Evolutionary conservation across 1,140 invertebrate genomes (phyloP).

Genomic region (Lucilia cuprina): DNA sequence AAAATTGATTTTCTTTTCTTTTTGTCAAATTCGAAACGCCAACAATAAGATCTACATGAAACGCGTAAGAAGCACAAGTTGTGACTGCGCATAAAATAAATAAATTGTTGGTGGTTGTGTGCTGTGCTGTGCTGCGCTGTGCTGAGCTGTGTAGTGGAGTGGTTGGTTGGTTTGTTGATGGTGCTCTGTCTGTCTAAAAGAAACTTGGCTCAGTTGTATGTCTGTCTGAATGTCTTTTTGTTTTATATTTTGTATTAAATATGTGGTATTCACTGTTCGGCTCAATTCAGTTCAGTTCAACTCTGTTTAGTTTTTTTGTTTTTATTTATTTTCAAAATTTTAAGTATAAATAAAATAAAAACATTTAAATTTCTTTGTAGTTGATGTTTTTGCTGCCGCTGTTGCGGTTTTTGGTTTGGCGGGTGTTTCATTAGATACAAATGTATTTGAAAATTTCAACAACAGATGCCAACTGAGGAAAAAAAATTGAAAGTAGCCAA

Average conservation of each 20-base stretch:
- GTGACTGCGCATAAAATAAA: slow-evolving; percentile 39
- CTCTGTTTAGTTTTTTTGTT: neutral
- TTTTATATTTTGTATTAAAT: neutral
- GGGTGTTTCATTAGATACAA: neutral
- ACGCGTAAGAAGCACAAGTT: slow-evolving; percentile 42
- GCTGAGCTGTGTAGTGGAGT: neutral
- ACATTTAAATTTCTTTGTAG: slow-evolving; percentile 7
- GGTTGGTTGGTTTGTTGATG: no score
- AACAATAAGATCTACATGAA: slow-evolving; percentile 23
- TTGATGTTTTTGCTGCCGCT: neutral
- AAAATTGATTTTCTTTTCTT: neutral
- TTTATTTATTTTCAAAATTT: neutral
- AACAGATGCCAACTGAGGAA: neutral
- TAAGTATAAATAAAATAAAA: neutral
- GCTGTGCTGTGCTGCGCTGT: neutral
- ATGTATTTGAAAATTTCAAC: neutral
- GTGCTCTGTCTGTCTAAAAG: neutral
- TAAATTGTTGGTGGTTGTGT: slow-evolving; percentile 19
- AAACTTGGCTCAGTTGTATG: slow-evolving; percentile 1
- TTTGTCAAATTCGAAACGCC: neutral
- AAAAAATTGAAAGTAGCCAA: neutral
- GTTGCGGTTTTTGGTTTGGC: neutral
- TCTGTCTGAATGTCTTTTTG: neutral
- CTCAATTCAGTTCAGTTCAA: neutral
- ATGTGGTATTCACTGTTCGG: neutral